Evolutionary conservation across 2,113 vertebrate species (phyloP).

Genomic region (Daphoenositta chrysoptera): DNA sequence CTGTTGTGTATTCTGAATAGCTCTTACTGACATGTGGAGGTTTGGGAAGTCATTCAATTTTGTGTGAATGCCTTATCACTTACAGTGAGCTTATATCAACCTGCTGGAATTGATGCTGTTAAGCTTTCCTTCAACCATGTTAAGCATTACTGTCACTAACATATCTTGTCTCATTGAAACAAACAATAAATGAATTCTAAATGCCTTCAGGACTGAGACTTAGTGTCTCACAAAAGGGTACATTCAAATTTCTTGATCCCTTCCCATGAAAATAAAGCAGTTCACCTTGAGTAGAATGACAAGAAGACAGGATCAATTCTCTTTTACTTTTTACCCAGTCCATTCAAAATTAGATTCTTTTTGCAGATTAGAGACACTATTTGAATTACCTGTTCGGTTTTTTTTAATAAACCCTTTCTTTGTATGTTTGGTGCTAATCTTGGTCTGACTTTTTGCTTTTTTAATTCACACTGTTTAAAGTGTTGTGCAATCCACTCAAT

Average conservation of each 20-base stretch:
- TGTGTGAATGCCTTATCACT: neutral
- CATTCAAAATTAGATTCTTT: neutral
- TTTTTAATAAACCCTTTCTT: neutral
- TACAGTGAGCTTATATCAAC: neutral
- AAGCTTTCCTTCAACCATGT: neutral
- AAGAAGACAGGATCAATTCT: neutral
- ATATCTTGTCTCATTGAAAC: neutral
- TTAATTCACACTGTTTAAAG: neutral
- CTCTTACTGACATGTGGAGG: neutral
- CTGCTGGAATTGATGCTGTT: neutral
- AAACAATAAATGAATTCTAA: constrained; percentile 23
- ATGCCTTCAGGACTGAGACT: neutral
- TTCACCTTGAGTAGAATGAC: neutral
- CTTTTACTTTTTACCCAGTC: neutral
- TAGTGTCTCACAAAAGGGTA: neutral
- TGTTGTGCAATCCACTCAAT: neutral
- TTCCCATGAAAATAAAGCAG: neutral
- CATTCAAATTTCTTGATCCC: neutral
- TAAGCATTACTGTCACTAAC: neutral
- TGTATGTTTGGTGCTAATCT: neutral
- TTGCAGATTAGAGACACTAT: neutral
- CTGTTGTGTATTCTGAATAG: neutral
- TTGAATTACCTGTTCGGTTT: neutral
- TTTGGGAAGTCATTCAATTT: neutral
- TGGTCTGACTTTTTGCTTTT: neutral